phyloP scores from a whole-genome alignment of 2,113 vertebrate genomes.

The Potamarius usumacintae region DNA sequence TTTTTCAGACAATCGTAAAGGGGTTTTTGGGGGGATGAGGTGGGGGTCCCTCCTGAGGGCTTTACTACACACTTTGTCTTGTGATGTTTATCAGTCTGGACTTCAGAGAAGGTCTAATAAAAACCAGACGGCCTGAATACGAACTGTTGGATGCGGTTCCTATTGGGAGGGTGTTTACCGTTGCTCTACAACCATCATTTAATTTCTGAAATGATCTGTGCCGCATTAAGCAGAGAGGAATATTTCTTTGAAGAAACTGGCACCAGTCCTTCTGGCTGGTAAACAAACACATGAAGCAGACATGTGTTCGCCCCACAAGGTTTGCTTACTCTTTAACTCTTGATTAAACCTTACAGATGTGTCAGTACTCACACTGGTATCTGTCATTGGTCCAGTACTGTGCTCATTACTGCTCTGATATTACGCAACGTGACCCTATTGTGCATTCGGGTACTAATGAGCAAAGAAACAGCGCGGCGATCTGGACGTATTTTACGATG shows the following conservation, averaged over 20 bases:
- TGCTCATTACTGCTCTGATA: background rate
- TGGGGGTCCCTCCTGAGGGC: background rate
- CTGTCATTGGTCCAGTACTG: background rate
- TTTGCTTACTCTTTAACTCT: background rate
- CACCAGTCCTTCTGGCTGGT: conserved; percentile 57
- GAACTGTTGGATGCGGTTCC: conserved; percentile 17
- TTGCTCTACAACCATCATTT: conserved; percentile 57
- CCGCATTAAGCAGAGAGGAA: conserved; percentile 56
- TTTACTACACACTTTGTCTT: conserved; percentile 38
- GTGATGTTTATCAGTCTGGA: conserved; percentile 29
- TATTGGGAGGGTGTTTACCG: conserved; percentile 53
- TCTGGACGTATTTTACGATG: background rate
- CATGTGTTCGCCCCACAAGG: conserved; percentile 2
- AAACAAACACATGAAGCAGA: conserved; percentile 57
- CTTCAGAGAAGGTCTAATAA: conserved; percentile 40
- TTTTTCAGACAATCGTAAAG: background rate
- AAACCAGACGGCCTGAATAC: conserved; percentile 29
- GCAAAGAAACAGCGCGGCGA: background rate
- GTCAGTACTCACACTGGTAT: background rate
- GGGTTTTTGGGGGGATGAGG: background rate
- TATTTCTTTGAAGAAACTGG: conserved; percentile 59
- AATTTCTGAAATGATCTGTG: conserved; percentile 62
- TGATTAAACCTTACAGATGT: background rate
- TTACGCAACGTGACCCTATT: background rate
- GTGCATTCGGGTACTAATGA: background rate